Evolutionary conservation across 2,113 vertebrate genomes (phyloP).

Genomic region (Nycticorax nycticorax): DNA sequence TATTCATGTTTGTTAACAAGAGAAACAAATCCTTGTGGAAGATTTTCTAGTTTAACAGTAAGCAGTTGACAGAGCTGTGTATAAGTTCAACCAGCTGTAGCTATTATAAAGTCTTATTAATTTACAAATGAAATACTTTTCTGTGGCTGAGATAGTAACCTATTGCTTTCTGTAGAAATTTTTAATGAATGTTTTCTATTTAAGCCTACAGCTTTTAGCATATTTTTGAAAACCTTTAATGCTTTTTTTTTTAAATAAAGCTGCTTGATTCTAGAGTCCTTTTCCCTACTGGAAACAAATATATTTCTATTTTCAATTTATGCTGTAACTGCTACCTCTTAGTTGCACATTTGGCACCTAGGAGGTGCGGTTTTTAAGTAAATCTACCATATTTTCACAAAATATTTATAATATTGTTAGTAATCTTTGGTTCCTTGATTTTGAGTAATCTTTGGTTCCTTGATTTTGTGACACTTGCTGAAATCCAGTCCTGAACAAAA

Average conservation of each 20-base stretch:
- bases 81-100: background rate
- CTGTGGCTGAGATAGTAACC: background rate
- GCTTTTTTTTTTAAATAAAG: constrained; percentile 27
- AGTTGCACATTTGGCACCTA: background rate
- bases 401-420: background rate
- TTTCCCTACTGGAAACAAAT: constrained; percentile 42
- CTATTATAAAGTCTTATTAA: constrained; percentile 30
- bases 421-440: background rate
- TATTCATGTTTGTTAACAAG: background rate
- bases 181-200: constrained; percentile 44
- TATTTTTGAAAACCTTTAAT: constrained; percentile 10
- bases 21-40: background rate
- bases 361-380: background rate
- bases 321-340: background rate
- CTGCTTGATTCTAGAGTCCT: constrained; percentile 38
- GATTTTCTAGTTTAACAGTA: background rate
- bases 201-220: constrained; percentile 26
- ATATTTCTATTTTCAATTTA: background rate
- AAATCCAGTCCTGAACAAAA: background rate
- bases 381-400: background rate
- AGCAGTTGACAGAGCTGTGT: background rate
- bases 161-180: constrained; percentile 27
- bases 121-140: constrained; percentile 39
- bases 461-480: background rate
- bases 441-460: too few species aligned